These are phyloP conservation scores for Gari tellinella DNA, from an alignment of 2,888 invertebrate genomes.

Conservation along the genomic window DNA sequence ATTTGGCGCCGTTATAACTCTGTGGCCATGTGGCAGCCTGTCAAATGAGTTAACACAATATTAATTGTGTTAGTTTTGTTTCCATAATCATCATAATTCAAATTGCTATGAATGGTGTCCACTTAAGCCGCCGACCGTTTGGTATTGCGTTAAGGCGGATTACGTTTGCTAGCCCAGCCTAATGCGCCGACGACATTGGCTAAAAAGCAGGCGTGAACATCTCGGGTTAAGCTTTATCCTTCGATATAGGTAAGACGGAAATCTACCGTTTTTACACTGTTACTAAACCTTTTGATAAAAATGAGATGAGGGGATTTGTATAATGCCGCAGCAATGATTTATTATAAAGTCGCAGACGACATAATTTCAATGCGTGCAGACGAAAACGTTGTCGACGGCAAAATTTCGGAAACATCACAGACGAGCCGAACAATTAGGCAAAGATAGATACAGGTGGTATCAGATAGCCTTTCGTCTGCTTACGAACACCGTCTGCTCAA, in stretches of 20 bases:
- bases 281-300: constrained; percentile 45
- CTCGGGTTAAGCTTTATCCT: constrained; percentile 18
- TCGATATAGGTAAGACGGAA: constrained; percentile 32
- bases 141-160: constrained; percentile 27
- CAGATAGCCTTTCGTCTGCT: constrained; percentile 35
- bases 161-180: constrained; percentile 18
- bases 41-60: too few species aligned
- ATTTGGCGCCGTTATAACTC: too few species aligned
- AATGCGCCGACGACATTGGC: constrained; percentile 32
- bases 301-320: constrained; percentile 27
- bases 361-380: constrained; percentile 43
- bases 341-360: constrained; percentile 34
- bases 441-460: constrained; percentile 46
- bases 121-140: neutral
- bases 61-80: too few species aligned
- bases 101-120: neutral
- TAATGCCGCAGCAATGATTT: constrained; percentile 33
- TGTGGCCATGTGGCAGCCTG: too few species aligned
- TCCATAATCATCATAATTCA: too few species aligned
- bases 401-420: constrained; percentile 56
- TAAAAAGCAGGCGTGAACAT: constrained; percentile 46
- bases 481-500: too few species aligned
- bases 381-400: constrained; percentile 34
- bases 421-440: constrained; percentile 44
- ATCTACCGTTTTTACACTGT: constrained; percentile 50